Evolutionary conservation across 1,140 invertebrate genomes (phyloP), one percentile per base, ranked within the genome.

Genomic region (Vanessa atalanta): DNA sequence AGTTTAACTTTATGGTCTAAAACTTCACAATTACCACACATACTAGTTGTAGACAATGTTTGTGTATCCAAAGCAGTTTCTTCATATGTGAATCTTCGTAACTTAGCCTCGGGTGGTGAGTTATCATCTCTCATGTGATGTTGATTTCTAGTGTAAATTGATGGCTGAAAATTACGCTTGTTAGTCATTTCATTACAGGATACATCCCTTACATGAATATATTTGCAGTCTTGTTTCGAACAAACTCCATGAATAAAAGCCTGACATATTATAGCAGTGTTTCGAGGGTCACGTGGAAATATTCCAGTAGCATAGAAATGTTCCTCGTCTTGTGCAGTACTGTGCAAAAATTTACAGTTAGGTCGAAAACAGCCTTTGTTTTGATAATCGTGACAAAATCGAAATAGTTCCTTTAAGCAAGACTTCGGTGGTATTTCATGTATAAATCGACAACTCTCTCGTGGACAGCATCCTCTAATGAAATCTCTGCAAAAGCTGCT

Each of bases 301-400:
- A 81, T 74, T 43, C 89, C 91, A 31, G 86, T 87, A 5, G 67
- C 71, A 73, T 85, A 90, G 76, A 93, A 93, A 61, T 83, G 82
- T n/a, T 90, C 87, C 71, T 93, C 86, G 15, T 90, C 85, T 81
- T 91, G 88, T 60, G 84, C 70, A 8, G 83, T 79, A 68, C 83
- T 83, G 71, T 93, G 91, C 26, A 89, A 74, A 77, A 93, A 93
- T 66, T 91, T 93, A 70, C 90, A 93, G 71, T 88, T 91, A 15
- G 67, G 71, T 83, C 90, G 84, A 63, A 84, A 91, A 72, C 90
- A 93, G 3, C 90, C 89, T 81, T 91, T 93, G 71, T 93, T 93
- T 82, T 93, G 90, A 77, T 79, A 93, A 72, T 93, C 90, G 70
- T 93, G 90, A 76, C 89, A 92, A 70, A 92, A 91, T 63, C 86